Percentiles rank a stretch among this genome's conserved stretches.
Conservation (phyloP, 2,888 invertebrate species). For the Amphipoea lucens region DNA sequence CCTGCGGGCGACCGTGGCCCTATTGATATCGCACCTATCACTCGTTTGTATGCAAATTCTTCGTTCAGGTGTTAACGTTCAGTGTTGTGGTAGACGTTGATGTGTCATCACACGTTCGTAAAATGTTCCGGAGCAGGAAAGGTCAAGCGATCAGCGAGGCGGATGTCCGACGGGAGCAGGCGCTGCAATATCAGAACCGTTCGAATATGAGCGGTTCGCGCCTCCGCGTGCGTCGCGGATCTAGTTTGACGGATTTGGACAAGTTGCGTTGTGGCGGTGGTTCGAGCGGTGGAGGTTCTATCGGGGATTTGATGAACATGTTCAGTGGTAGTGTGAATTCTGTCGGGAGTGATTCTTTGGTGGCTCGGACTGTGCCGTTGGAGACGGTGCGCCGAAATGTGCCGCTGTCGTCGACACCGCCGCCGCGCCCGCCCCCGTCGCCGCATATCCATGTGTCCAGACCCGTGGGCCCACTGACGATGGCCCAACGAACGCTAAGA, state of each 20-base stretch:
- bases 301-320: slow-evolving; percentile 95
- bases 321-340: slow-evolving; percentile 93
- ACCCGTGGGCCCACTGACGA: slow-evolving; percentile 91
- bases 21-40: slow-evolving; percentile 86
- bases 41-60: slow-evolving; percentile 86
- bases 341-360: slow-evolving; percentile 92
- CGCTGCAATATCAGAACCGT: slow-evolving; percentile 84
- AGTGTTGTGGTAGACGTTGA: slow-evolving; percentile 77
- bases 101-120: slow-evolving; percentile 73
- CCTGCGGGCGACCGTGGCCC: slow-evolving; percentile 90
- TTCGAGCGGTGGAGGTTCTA: slow-evolving; percentile 91
- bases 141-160: slow-evolving; percentile 86
- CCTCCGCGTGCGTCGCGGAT: slow-evolving; percentile 92
- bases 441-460: slow-evolving; percentile 85
- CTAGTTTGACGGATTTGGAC: slow-evolving; percentile 93
- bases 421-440: slow-evolving; percentile 82
- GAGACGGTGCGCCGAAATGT: slow-evolving; percentile 91
- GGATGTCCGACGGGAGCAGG: slow-evolving; percentile 89
- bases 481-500: slow-evolving; percentile 92
- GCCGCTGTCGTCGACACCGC: slow-evolving; percentile 87
- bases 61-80: slow-evolving; percentile 79
- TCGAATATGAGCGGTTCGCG: slow-evolving; percentile 87
- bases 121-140: slow-evolving; percentile 85
- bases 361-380: slow-evolving; percentile 93
- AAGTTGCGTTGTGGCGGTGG: slow-evolving; percentile 89